A percentile compares a stretch with the other conserved stretches of the same genome.
These are phyloP conservation scores for Malacosoma neustria DNA, from an alignment of 2,888 invertebrate genomes.

Conservation along the genomic window DNA sequence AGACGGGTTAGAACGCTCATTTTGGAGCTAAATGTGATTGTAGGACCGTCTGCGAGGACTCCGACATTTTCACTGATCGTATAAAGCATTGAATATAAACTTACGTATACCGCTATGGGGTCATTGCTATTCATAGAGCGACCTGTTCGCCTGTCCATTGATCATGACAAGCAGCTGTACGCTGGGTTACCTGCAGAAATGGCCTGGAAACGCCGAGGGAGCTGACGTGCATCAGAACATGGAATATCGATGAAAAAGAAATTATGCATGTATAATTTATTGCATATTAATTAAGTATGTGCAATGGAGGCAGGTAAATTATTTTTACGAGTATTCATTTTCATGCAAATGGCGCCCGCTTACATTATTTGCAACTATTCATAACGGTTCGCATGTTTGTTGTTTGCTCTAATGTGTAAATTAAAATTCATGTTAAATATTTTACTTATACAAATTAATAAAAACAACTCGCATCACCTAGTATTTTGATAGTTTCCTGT, in stretches of 20 bases:
- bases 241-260: background rate
- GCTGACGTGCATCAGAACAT: background rate
- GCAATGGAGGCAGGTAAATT: too few relatives aligned
- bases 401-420: too few relatives aligned
- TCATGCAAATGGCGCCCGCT: too few relatives aligned
- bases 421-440: too few relatives aligned
- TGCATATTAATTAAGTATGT: background rate
- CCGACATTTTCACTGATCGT: slow-evolving; percentile 65
- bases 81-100: slow-evolving; percentile 59
- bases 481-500: too few relatives aligned
- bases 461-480: too few relatives aligned
- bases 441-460: too few relatives aligned
- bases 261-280: background rate
- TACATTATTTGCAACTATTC: too few relatives aligned
- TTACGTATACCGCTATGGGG: slow-evolving; percentile 59
- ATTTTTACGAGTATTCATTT: background rate
- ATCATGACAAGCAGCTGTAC: slow-evolving; percentile 48
- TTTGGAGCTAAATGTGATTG: slow-evolving; percentile 58
- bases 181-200: slow-evolving; percentile 10
- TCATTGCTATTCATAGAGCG: slow-evolving; percentile 60
- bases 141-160: slow-evolving; percentile 30
- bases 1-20: slow-evolving; percentile 56
- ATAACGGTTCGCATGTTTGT: too few relatives aligned
- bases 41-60: slow-evolving; percentile 50
- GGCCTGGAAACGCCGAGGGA: slow-evolving; percentile 18